Evolutionary conservation across 2,113 vertebrate species (phyloP).

Genomic region (Tupaia tana): DNA sequence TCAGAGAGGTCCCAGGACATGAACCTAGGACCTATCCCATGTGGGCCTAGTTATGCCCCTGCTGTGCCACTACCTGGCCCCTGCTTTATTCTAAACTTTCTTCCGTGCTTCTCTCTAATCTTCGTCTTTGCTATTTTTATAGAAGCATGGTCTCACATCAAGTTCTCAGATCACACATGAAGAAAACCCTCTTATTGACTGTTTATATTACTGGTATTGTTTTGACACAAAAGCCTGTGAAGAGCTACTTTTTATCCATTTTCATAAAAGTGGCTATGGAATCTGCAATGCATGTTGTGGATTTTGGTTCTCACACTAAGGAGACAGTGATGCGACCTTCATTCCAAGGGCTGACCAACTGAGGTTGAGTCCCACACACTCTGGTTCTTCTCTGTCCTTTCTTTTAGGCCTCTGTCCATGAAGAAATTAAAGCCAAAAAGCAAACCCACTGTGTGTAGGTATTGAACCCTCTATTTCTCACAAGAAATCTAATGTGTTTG

Average conservation of each 20-base stretch:
- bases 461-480: background rate
- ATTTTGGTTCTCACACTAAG: background rate
- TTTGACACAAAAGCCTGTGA: background rate
- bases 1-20: too few species aligned
- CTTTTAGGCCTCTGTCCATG: background rate
- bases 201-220: background rate
- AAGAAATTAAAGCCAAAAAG: conserved; percentile 26
- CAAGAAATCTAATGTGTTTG: background rate
- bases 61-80: too few species aligned
- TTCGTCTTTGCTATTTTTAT: background rate
- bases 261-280: background rate
- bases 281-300: background rate
- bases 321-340: background rate
- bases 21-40: too few species aligned
- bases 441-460: background rate
- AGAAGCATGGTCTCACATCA: too few species aligned
- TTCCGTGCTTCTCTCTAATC: background rate
- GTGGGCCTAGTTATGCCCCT: too few species aligned
- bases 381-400: background rate
- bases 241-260: background rate
- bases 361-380: background rate
- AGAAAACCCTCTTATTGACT: background rate
- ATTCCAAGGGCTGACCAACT: background rate
- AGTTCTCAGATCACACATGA: background rate
- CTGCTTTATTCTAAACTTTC: background rate